Evolutionary conservation across 2,797 vertebrate genomes (phyloP), one percentile per base, ranked within the genome.

Genomic region (Balearica regulorum): DNA sequence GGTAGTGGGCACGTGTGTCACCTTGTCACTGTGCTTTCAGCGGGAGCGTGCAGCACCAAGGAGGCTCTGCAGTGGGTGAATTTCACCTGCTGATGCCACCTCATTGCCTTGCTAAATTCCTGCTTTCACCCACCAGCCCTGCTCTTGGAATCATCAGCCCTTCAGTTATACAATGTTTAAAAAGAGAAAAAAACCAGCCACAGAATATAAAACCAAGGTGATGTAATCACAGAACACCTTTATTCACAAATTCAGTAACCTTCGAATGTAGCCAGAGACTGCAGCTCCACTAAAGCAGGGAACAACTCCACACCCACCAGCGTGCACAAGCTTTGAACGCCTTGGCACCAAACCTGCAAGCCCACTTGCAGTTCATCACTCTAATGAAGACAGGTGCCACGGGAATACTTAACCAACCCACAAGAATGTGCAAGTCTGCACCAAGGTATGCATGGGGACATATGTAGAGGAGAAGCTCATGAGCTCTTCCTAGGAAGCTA

Each of bases 11-110:
- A 90, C 58, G 2, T n/a, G 86, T 79, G 20, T 48, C 90, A 33
- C 83, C 81, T 71, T 51, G 54, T 41, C 7, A 0, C 80, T 19
- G 3, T 31, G 77, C 54, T 35, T 44, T 26, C 12, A 29, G 81
- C 16, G 25, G 46, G 49, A 90, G 83, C 5, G 0, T 72, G 57
- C 55, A 28, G 57, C 55, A 70, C 79, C 0, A 0, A 83, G 87
- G 46, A 90, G 70, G 73, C 62, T 89, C 70, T 73, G 83, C 90
- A 17, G 66, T 51, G 94, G 89, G 83, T 44, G 92, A 79, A 31
- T 82, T 87, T 92, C 94, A 93, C 95, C 96, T 95, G 83, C 82
- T 76, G 70, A 48, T 87, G 90, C 77, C 77, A 94, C 73, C 51
- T 93, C 86, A 62, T 41, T 90, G 86, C 80, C 73, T 93, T n/a